Conservation (phyloP, 2,888 invertebrate species). For the Nephrotoma appendiculata region DNA sequence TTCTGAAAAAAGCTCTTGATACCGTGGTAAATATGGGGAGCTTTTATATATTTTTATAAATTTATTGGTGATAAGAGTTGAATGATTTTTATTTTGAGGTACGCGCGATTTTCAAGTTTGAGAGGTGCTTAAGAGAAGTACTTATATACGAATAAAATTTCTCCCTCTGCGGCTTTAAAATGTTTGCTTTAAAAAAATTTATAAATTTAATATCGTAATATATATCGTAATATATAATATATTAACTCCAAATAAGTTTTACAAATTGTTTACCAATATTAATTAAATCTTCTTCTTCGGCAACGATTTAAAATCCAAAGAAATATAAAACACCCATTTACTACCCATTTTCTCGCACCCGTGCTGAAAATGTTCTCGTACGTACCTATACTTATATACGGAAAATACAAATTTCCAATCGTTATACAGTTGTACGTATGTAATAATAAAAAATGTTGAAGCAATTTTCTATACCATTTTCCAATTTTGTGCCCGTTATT, state of each 20-base stretch:
- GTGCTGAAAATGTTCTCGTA: background rate
- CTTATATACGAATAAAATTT: no score
- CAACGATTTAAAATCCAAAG: no score
- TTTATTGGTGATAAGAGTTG: background rate
- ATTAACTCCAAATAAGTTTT: background rate
- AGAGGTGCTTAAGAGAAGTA: background rate
- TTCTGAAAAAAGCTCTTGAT: background rate
- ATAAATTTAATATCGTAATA: background rate
- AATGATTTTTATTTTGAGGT: background rate
- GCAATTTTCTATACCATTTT: background rate
- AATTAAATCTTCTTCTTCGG: background rate
- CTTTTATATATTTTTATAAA: background rate
- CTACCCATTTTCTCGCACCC: no score
- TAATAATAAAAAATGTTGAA: background rate
- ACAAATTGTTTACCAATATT: background rate
- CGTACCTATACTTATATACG: background rate
- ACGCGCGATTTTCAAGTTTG: background rate
- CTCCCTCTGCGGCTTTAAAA: no score
- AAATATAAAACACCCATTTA: no score
- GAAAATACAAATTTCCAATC: background rate
- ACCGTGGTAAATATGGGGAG: background rate
- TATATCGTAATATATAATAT: no score
- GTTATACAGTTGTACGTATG: background rate
- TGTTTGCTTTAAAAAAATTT: no score
- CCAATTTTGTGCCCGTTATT: background rate